Percentiles rank a stretch among this genome's conserved stretches.
These are phyloP conservation scores for Lepidocyrtinus sp. DNA, from an alignment of 2,888 invertebrate species.

Conservation along the genomic window DNA sequence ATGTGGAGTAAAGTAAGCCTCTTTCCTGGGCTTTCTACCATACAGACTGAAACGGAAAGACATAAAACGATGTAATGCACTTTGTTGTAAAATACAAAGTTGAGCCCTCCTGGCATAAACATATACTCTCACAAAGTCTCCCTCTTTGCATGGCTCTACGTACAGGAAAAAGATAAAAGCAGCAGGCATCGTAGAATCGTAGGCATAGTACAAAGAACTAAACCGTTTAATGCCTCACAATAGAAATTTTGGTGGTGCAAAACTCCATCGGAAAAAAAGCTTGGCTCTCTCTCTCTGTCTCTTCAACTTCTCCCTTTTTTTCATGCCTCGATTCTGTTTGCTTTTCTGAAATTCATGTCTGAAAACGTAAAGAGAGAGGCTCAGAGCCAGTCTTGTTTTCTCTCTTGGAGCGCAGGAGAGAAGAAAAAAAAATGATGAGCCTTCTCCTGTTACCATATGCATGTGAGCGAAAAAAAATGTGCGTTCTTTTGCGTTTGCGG, in stretches of 20 bases:
- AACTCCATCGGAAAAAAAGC: background rate
- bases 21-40: background rate
- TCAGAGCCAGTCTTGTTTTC: conserved; percentile 21
- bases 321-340: background rate
- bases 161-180: conserved; percentile 9
- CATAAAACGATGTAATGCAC: conserved; percentile 34
- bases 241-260: conserved; percentile 23
- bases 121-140: conserved; percentile 19
- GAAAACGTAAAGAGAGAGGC: conserved; percentile 20
- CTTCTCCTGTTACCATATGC: conserved; percentile 13
- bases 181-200: background rate
- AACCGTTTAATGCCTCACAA: conserved; percentile 36
- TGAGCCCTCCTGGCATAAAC: background rate
- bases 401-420: conserved; percentile 5
- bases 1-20: no score
- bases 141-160: background rate
- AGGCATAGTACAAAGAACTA: background rate
- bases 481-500: background rate
- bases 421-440: conserved; percentile 23
- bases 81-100: conserved; percentile 32
- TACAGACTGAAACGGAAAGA: background rate
- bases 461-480: conserved; percentile 3
- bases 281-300: background rate
- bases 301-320: background rate
- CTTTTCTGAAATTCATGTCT: conserved; percentile 7